Evolutionary conservation across 2,113 vertebrate species (phyloP).

Genomic region (Bubo blakistoni): DNA sequence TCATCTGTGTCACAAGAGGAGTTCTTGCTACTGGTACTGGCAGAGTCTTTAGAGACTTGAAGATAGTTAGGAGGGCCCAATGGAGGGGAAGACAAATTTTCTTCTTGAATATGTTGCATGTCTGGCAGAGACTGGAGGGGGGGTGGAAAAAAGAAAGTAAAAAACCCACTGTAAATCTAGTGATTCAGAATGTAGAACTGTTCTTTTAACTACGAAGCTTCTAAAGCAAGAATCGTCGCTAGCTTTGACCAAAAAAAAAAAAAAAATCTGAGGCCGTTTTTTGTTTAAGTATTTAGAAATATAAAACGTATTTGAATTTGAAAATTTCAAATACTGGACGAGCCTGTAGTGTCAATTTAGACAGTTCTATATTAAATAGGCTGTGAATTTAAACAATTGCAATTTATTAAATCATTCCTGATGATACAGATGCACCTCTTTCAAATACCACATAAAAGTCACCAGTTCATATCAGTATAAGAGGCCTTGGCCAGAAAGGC

Average conservation of each 20-base stretch:
- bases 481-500: background rate
- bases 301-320: background rate
- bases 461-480: background rate
- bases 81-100: constrained; percentile 89
- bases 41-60: constrained; percentile 95
- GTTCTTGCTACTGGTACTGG: constrained; percentile 94
- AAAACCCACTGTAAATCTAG: background rate
- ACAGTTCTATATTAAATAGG: background rate
- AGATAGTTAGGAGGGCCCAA: constrained; percentile 92
- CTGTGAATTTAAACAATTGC: background rate
- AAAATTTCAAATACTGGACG: background rate
- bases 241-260: background rate
- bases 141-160: background rate
- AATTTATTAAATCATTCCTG: background rate
- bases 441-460: background rate
- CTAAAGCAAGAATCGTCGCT: background rate
- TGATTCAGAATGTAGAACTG: background rate
- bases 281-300: background rate
- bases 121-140: constrained; percentile 87
- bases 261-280: background rate
- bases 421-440: background rate
- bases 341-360: background rate
- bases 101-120: constrained; percentile 93
- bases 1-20: constrained; percentile 95
- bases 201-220: background rate